These are phyloP conservation scores for Ridgeia piscesae DNA, from an alignment of 1,140 invertebrate genomes.

Conservation along the genomic window DNA sequence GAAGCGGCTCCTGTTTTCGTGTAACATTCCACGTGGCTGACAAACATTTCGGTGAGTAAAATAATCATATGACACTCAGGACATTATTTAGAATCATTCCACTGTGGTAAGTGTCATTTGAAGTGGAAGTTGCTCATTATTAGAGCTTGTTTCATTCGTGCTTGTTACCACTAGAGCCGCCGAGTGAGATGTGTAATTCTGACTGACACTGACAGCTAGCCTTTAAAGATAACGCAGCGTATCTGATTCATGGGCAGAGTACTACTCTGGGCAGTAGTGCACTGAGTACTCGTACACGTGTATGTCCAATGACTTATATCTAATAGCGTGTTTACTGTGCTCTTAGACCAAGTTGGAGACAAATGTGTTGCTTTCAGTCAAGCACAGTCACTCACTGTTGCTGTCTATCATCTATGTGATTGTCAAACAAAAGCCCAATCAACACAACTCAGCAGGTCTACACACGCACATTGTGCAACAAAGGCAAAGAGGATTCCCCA, in stretches of 20 bases:
- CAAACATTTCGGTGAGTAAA: neutral
- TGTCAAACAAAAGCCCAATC: neutral
- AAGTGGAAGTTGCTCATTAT: neutral
- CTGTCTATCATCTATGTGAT: no score
- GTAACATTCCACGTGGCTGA: neutral
- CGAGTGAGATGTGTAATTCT: neutral
- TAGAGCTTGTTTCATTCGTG: neutral
- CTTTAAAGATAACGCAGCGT: neutral
- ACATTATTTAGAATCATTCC: neutral
- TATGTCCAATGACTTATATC: neutral
- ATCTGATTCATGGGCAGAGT: neutral
- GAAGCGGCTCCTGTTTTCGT: neutral
- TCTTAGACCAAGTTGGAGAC: neutral
- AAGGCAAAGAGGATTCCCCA: neutral
- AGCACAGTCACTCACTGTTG: neutral
- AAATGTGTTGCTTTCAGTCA: neutral
- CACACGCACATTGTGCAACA: neutral
- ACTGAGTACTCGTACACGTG: neutral
- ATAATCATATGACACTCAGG: neutral
- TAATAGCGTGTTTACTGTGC: neutral
- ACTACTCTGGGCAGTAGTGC: neutral
- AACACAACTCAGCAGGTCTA: neutral
- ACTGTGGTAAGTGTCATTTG: neutral
- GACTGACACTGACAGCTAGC: slow-evolving; percentile 3
- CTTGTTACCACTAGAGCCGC: neutral